Base-by-base conservation (phyloP, 1,140 invertebrate genomes). In the Rhyzopertha dominica region DNA sequence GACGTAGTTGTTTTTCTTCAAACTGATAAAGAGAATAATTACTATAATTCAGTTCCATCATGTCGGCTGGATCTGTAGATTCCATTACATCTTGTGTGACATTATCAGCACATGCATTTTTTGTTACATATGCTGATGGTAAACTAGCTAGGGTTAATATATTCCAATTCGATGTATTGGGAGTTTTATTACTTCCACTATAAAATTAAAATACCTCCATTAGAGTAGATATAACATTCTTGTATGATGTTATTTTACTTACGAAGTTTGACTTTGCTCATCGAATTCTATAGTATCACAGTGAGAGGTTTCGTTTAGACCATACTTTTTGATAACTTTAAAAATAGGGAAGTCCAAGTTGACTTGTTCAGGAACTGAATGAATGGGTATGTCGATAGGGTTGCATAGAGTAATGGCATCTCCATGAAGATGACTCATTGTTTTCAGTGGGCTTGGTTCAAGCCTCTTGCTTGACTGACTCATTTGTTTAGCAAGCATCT, bases 1-100 rank as follows among this genome's bases (percentile, higher is more conserved):
- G 68, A 5, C 59, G 53, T 13, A 70, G 47, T 13, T 65, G 66
- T 22, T 42, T 56, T 46, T 70, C 57, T 59, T 74, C 74, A 47
- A 65, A 71, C 25, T 25, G 14, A 7, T 26, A 22, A 1, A 22
- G 3, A 1, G 43, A 36, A 4, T 5, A 13, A 19, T 14, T 36
- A 7, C 13, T 34, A 10, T 13, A 12, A 13, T 12, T 14, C n/a
- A 12, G 13, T 22, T 16, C 19, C 29, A 5, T 40, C 37, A 18
- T 24, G 24, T 12, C 5, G 8, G 10, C 9, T 20, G 22, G 37
- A 25, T 4, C 16, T 40, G 13, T 24, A 14, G n/a, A 23, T 25
- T 24, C 19, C 12, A 13, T 20, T 18, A 26, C 2, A 26, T 1
- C 5, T 20, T 23, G 18, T 19, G 20, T 13, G 14, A 3, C 7